Evolutionary conservation across 2,797 vertebrate species (phyloP).

Genomic region (Tangara arthus): DNA sequence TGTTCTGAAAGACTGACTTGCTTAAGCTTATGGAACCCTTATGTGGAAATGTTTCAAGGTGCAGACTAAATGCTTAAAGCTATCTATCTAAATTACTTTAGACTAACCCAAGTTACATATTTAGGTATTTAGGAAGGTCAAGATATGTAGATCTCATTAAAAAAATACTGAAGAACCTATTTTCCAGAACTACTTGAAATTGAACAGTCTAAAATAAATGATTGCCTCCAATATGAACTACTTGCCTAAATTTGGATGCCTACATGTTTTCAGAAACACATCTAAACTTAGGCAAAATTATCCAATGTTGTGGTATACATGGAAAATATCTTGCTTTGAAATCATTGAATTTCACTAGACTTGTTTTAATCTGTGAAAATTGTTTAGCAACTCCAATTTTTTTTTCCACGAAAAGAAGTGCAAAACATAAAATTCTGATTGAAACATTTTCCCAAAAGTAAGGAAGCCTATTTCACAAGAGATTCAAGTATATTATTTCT

Average conservation of each 20-base stretch:
- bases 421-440: neutral
- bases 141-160: neutral
- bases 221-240: neutral
- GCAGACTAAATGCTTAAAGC: neutral
- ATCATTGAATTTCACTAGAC: neutral
- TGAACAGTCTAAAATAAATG: neutral
- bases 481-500: neutral
- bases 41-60: neutral
- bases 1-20: neutral
- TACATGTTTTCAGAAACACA: neutral
- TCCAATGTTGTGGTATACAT: neutral
- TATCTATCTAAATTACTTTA: neutral
- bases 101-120: neutral
- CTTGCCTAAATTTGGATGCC: neutral
- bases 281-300: neutral
- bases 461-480: neutral
- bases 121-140: neutral
- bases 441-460: neutral
- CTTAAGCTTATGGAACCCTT: neutral
- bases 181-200: neutral
- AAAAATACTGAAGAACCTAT: neutral
- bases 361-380: neutral
- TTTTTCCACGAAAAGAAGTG: neutral
- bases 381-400: neutral
- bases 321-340: neutral